phyloP scores from a whole-genome alignment of 2,113 vertebrate genomes.

The Neopipo cinnamomea region DNA sequence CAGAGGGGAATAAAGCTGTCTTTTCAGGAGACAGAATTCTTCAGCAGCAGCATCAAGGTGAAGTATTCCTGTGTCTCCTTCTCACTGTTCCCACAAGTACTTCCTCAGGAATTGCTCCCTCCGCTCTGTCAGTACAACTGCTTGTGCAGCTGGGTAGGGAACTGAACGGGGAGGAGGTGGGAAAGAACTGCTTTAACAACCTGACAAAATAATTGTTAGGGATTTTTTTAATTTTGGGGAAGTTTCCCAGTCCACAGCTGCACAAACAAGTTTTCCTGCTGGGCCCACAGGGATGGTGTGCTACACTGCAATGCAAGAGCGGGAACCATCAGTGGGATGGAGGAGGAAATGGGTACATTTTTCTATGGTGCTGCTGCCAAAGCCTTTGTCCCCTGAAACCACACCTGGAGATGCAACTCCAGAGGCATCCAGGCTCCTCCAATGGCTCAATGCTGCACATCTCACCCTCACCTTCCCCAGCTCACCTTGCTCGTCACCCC shows the following conservation, averaged over 20 bases:
- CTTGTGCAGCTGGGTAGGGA: background rate
- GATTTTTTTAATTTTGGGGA: background rate
- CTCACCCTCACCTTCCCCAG: background rate
- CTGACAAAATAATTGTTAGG: background rate
- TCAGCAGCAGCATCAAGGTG: background rate
- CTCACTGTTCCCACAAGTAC: background rate
- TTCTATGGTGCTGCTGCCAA: background rate
- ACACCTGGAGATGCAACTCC: background rate
- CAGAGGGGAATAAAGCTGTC: background rate
- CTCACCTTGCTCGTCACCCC: background rate
- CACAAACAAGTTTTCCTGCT: background rate
- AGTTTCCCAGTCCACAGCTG: background rate
- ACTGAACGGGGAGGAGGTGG: rapidly evolving
- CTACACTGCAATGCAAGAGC: rapidly evolving
- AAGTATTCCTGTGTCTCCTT: background rate
- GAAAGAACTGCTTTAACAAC: background rate
- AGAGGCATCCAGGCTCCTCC: background rate
- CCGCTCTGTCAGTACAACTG: background rate
- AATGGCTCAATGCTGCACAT: background rate
- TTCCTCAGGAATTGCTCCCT: background rate
- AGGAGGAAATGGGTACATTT: background rate
- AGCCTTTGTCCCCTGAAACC: background rate
- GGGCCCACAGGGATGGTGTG: background rate
- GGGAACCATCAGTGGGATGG: background rate
- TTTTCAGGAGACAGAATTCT: background rate